phyloP scores from a whole-genome alignment of 2,113 vertebrate genomes.

The Poecilia latipinna region DNA sequence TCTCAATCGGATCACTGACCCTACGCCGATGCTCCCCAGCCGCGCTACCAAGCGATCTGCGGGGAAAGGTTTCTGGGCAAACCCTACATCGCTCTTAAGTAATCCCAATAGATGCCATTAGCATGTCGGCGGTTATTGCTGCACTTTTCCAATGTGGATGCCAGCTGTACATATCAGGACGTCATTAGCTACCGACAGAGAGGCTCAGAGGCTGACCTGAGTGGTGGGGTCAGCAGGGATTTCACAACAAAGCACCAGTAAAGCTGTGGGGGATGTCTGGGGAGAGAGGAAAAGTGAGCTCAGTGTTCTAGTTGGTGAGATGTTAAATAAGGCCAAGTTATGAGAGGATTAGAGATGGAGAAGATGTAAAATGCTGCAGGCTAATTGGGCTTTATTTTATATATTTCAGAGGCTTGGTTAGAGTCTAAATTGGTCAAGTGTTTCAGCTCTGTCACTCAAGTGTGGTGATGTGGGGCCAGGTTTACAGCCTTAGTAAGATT shows the following conservation, averaged over 20 bases:
- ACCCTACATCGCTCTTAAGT: slow-evolving; percentile 85
- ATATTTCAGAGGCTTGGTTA: slow-evolving; percentile 69
- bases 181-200: slow-evolving; percentile 56
- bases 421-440: slow-evolving; percentile 50
- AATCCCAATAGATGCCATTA: slow-evolving; percentile 86
- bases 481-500: slow-evolving; percentile 22
- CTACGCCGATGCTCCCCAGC: slow-evolving; percentile 71
- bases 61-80: slow-evolving; percentile 86
- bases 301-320: slow-evolving; percentile 62
- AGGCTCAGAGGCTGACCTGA: slow-evolving; percentile 58
- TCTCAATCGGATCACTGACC: slow-evolving; percentile 83
- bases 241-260: slow-evolving; percentile 60
- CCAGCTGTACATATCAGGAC: slow-evolving; percentile 66
- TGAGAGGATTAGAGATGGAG: slow-evolving; percentile 63
- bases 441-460: slow-evolving; percentile 43
- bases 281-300: slow-evolving; percentile 51
- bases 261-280: slow-evolving; percentile 62
- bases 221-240: slow-evolving; percentile 60
- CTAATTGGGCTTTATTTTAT: slow-evolving; percentile 76
- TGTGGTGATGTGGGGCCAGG: slow-evolving; percentile 29
- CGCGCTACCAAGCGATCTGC: slow-evolving; percentile 52
- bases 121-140: slow-evolving; percentile 79
- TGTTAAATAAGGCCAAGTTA: slow-evolving; percentile 66
- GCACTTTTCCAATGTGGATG: slow-evolving; percentile 66
- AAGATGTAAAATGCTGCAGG: slow-evolving; percentile 62